Conservation (phyloP, 1,140 invertebrate species). For the Amphibalanus amphitrite region DNA sequence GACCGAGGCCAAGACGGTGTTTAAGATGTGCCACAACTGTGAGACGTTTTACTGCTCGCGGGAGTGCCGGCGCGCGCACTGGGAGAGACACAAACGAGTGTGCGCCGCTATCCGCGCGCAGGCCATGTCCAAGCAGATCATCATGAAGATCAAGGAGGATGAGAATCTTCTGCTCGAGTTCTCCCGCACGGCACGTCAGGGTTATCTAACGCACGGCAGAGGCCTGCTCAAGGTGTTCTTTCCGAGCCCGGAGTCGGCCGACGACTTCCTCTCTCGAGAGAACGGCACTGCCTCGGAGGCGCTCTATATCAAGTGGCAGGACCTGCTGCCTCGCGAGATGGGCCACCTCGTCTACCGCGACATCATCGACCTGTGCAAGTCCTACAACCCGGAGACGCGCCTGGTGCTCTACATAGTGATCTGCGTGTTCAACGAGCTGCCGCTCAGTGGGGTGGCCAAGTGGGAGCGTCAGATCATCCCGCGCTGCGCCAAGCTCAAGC, state of each 20-base stretch:
- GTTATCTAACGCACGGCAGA: conserved; percentile 60
- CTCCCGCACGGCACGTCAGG: conserved; percentile 56
- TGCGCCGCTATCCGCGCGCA: conserved; percentile 68
- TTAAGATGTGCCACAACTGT: conserved; percentile 85
- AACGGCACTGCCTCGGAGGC: conserved; percentile 21
- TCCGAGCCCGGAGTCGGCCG: conserved; percentile 59
- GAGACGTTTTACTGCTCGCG: conserved; percentile 51
- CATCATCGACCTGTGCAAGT: conserved; percentile 63
- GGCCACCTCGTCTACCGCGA: conserved; percentile 69
- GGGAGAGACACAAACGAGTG: conserved; percentile 75
- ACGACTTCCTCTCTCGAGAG: conserved; percentile 45
- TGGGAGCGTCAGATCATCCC: conserved; percentile 76
- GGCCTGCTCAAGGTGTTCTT: conserved; percentile 84
- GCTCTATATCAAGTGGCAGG: conserved; percentile 56
- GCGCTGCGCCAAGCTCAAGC: conserved; percentile 50
- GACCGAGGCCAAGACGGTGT: conserved; percentile 33
- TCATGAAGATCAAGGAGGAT: conserved; percentile 64
- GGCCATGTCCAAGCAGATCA: conserved; percentile 67
- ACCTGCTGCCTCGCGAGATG: conserved; percentile 67
- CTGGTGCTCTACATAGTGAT: conserved; percentile 76
- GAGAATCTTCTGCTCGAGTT: conserved; percentile 53
- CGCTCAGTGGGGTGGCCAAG: conserved; percentile 56
- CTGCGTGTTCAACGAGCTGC: conserved; percentile 70
- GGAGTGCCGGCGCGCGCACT: conserved; percentile 64
- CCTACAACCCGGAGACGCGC: conserved; percentile 73